These are phyloP conservation scores for Hirundo rustica DNA, from an alignment of 2,797 vertebrate species.

Conservation along the genomic window DNA sequence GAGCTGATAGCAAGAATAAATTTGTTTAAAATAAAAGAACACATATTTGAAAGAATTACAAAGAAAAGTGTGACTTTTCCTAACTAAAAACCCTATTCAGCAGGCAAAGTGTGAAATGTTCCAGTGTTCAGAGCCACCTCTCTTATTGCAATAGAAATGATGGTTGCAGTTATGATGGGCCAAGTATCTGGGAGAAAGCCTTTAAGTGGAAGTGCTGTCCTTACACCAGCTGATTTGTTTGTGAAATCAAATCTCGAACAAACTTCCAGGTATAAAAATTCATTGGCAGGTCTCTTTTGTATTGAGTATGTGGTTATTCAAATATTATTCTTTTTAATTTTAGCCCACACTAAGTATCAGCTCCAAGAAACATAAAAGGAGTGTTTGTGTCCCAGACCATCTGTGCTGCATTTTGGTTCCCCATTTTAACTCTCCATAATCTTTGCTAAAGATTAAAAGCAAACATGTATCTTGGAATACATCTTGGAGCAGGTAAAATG, in stretches of 20 bases:
- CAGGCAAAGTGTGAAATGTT: not conserved
- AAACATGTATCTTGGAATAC: not conserved
- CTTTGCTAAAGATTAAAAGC: not conserved
- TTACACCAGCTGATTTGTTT: not conserved
- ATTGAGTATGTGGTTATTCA: not conserved
- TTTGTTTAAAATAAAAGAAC: slow-evolving; percentile 15
- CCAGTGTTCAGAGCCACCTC: not conserved
- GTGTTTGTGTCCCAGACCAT: not conserved
- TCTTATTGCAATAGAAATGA: not conserved
- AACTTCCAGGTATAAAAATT: not conserved
- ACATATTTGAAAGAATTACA: not conserved
- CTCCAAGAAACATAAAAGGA: not conserved
- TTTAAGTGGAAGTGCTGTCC: not conserved
- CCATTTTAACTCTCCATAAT: not conserved
- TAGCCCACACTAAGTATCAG: not conserved
- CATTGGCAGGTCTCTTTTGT: not conserved
- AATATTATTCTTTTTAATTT: not conserved
- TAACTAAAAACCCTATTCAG: not conserved
- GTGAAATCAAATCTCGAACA: not conserved
- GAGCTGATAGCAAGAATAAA: slow-evolving; percentile 14
- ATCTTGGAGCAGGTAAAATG: not conserved
- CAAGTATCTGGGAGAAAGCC: not conserved
- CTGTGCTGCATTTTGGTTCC: not conserved
- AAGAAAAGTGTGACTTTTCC: not conserved
- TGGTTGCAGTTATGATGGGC: not conserved